These are phyloP conservation scores for Brachionus rubens DNA, from an alignment of 1,140 invertebrate genomes.

Conservation along the genomic window DNA sequence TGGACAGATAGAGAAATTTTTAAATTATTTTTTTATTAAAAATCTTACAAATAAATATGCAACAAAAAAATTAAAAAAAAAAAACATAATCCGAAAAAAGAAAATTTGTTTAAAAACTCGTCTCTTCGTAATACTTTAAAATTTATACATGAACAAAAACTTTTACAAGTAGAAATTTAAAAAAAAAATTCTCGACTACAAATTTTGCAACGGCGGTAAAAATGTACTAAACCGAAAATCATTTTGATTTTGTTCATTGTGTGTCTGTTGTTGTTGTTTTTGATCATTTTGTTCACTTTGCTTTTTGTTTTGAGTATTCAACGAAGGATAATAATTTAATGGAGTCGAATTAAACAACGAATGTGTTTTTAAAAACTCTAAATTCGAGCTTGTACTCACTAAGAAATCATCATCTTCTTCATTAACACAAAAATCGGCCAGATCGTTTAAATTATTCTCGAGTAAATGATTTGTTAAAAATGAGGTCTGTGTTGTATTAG, in stretches of 20 bases:
- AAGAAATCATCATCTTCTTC: conserved; percentile 35
- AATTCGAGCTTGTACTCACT: conserved; percentile 32
- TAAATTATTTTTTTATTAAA: conserved; percentile 11
- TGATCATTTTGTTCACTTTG: not conserved
- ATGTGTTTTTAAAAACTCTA: conserved; percentile 31
- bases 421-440: not conserved
- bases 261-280: not conserved
- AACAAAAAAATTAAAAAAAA: not conserved
- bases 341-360: conserved; percentile 43
- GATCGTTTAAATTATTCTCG: conserved; percentile 26
- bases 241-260: not conserved
- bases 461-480: conserved; percentile 32
- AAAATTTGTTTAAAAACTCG: conserved; percentile 21
- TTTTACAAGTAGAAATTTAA: conserved; percentile 18
- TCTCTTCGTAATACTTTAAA: not conserved
- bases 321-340: conserved; percentile 42
- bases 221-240: conserved; percentile 43
- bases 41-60: conserved; percentile 30
- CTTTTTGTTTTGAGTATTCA: not conserved
- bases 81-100: too few relatives aligned
- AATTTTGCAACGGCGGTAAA: conserved; percentile 31
- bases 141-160: too few relatives aligned
- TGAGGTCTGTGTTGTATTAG: conserved; percentile 22
- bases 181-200: not conserved
- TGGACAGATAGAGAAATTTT: too few relatives aligned